Evolutionary conservation across 2,797 vertebrate genomes (phyloP), one percentile per base, ranked within the genome.

Genomic region (Syndactyla subalaris): DNA sequence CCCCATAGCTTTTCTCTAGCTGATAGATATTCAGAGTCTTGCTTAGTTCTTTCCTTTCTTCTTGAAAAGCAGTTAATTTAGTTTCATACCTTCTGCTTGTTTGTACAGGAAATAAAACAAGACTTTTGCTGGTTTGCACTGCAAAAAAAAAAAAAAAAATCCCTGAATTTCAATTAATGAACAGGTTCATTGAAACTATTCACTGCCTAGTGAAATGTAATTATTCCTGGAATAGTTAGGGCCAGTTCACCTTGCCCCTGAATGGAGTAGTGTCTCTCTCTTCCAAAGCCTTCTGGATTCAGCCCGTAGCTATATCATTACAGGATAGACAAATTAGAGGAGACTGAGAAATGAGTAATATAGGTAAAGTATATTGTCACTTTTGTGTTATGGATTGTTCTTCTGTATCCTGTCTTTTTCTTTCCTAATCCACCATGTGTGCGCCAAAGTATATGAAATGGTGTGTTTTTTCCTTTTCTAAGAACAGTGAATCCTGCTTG

Each of bases 401-500:
- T 89, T 52, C 45, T 86, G 34, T 65, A 74, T 67, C 73, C 76
- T 91, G 48, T 85, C 49, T 88, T 70, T 83, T 95, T 89, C 45
- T 61, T 65, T 62, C 32, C 43, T 91, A 65, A 81, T 66, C 67
- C 49, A 41, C 54, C 17, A 16, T 76, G 96, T 92, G 61, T 66
- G 43, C 79, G 54, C 27, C 49, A 39, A 97, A 49, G 23, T 77
- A 36, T 63, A 49, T 74, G 82, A 93, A 96, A 67, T 45, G 3
- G 4, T 82, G 51, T 72, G 61, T 11, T 85, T 95, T 67, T 92
- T 52, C 34, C 45, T 52, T 93, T 29, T 88, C 57, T 91, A 89
- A 95, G 55, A 94, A 84, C 55, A 88, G 34, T 68, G 39, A 93
- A 92, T 6, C 43, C 83, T 90, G 36, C 55, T 82, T 81, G 89